Percentiles rank a stretch among this genome's conserved stretches.
Conservation (phyloP, 2,888 invertebrate species). For the Ditylenchus weischeri region DNA sequence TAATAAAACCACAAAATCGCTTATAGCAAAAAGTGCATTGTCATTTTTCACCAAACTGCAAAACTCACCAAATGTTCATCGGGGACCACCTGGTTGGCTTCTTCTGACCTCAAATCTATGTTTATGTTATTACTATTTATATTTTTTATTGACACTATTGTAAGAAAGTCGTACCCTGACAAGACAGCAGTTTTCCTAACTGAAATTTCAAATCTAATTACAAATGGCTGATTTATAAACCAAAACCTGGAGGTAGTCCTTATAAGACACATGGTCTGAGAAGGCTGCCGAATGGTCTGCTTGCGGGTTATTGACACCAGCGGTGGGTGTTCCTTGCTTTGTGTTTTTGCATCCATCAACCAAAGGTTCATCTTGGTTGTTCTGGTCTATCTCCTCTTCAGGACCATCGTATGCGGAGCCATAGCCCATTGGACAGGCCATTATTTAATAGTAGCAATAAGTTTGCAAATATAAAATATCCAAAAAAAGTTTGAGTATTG, state of each 20-base stretch:
- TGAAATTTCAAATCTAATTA: conserved; percentile 29
- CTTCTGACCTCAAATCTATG: conserved; percentile 69
- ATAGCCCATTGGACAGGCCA: conserved; percentile 41
- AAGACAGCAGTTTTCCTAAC: conserved; percentile 78
- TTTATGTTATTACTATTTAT: too few species aligned
- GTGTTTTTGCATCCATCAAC: too few species aligned
- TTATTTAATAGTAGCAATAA: conserved; percentile 7
- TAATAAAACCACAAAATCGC: too few species aligned
- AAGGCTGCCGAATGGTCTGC: conserved; percentile 53
- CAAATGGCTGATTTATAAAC: background rate
- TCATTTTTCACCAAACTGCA: too few species aligned
- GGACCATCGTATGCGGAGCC: conserved; percentile 28
- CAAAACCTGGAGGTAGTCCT: conserved; percentile 74
- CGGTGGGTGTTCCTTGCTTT: too few species aligned
- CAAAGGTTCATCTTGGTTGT: background rate
- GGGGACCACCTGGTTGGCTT: conserved; percentile 69
- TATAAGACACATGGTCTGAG: conserved; percentile 75
- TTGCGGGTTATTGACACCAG: background rate
- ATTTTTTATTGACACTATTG: too few species aligned
- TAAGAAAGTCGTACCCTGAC: conserved; percentile 66
- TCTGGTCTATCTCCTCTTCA: conserved; percentile 33
- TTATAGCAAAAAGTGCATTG: conserved; percentile 61
- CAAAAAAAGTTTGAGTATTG: too few species aligned
- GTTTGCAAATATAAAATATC: too few species aligned
- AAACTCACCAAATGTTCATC: conserved; percentile 77